Evolutionary conservation across 2,888 invertebrate genomes (phyloP), one percentile per base, ranked within the genome.

Genomic region (Megaustenia siamemsis): DNA sequence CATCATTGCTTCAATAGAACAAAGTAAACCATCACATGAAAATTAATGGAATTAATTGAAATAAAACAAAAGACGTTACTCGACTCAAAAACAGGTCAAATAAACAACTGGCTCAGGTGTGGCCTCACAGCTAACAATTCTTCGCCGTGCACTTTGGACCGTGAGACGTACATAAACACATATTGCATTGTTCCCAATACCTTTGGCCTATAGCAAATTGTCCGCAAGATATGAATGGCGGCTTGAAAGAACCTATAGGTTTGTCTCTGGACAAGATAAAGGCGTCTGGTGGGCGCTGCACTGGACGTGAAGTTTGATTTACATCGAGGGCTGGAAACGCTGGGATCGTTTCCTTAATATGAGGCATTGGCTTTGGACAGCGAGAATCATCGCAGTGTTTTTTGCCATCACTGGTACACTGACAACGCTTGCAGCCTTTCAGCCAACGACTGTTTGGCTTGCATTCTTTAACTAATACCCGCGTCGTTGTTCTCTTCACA

Each of bases 111-210:
- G n/a, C n/a, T n/a, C n/a, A n/a, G n/a, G n/a, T n/a, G n/a, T n/a
- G n/a, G n/a, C n/a, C n/a, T n/a, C n/a, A n/a, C 35, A 60, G 21
- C 60, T 53, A 81, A 60, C 86, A 86, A 49, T 80, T 69, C 60
- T 82, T 86, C 3, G 80, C 84, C 24, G 79, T 80, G 53, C 86
- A 86, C 35, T 82, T 84, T 18, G 86, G 86, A 3, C 86, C 86
- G 12, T 69, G 66, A 21, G 38, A 35, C 6, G 86, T 86, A 71
- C 86, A 86, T 28, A 82, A 3, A 68, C 86, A 86, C 43, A 78
- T 49, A 60, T 86, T 86, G 69, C 86, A 86, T n/a, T 84, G 79
- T 0, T 78, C 53, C 84, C 82, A 84, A 45, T 75, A 86, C 40
- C 35, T 73, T 21, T 78, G 60, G 18, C 82, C 82, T 3, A 75